Evolutionary conservation across 35 echinoderm and acorn worm genomes (phyloP).

Genomic region (Ophioderma brevispina): DNA sequence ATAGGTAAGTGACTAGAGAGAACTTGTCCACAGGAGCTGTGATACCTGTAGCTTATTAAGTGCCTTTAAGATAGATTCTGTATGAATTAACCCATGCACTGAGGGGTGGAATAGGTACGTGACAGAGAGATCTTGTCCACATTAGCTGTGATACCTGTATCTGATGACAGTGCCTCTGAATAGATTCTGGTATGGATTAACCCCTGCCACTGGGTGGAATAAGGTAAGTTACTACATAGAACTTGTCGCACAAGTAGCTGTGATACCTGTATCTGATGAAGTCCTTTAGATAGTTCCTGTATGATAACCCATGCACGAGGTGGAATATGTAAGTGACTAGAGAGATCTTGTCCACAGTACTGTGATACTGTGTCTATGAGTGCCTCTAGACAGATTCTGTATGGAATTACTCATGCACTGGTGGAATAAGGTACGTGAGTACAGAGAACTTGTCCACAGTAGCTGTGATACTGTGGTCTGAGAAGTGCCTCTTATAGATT

Average conservation of each 20-base stretch:
- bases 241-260: slow-evolving; percentile 92
- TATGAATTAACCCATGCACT: too few relatives aligned
- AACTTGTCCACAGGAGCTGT: too few relatives aligned
- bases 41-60: too few relatives aligned
- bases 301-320: slow-evolving; percentile 80
- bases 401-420: too few relatives aligned
- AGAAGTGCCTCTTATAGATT: slow-evolving; percentile 92
- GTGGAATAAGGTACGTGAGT: slow-evolving; percentile 3
- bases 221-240: slow-evolving; percentile 66
- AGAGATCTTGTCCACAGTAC: too few relatives aligned
- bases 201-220: slow-evolving; percentile 79
- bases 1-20: slow-evolving; percentile 91
- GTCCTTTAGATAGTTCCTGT: slow-evolving; percentile 84
- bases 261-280: slow-evolving; percentile 82
- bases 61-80: too few relatives aligned
- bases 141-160: slow-evolving; percentile 75
- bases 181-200: slow-evolving; percentile 76
- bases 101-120: too few relatives aligned
- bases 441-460: slow-evolving; percentile 91
- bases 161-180: slow-evolving; percentile 85
- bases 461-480: slow-evolving; percentile 77
- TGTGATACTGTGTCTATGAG: too few relatives aligned
- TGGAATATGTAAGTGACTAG: slow-evolving; percentile 74
- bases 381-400: too few relatives aligned
- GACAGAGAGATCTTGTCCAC: slow-evolving; percentile 87